phyloP scores from a whole-genome alignment of 2,113 vertebrate species.

The Syngnathus floridae region DNA sequence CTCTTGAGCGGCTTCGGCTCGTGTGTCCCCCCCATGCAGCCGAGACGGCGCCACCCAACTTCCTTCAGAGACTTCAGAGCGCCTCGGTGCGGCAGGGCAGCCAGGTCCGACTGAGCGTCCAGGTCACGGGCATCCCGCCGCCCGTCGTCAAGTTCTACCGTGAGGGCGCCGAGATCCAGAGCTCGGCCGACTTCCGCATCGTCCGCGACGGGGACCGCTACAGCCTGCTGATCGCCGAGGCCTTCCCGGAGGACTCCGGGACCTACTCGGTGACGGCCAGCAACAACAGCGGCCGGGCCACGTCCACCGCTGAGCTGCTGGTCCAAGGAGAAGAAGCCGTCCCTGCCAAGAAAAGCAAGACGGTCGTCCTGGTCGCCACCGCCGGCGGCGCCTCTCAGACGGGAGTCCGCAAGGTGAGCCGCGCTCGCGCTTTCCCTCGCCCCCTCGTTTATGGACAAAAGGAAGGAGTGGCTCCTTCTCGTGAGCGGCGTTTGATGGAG shows the following conservation, averaged over 20 bases:
- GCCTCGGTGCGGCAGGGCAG: slow-evolving; percentile 89
- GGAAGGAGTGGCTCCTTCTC: no score
- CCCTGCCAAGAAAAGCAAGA: slow-evolving; percentile 93
- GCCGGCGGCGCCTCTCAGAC: slow-evolving; percentile 78
- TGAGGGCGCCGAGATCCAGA: slow-evolving; percentile 97
- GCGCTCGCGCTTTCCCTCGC: neutral
- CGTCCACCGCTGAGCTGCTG: slow-evolving; percentile 90
- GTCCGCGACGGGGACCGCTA: slow-evolving; percentile 89
- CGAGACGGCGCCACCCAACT: slow-evolving; percentile 89
- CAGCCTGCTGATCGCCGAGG: slow-evolving; percentile 91
- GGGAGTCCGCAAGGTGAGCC: slow-evolving; percentile 82
- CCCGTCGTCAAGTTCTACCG: slow-evolving; percentile 96
- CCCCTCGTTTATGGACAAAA: no score
- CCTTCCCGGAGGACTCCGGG: slow-evolving; percentile 93
- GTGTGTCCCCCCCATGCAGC: slow-evolving; percentile 54
- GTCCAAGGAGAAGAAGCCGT: slow-evolving; percentile 89
- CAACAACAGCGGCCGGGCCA: slow-evolving; percentile 93
- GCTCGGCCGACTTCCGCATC: slow-evolving; percentile 95
- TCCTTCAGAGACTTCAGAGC: slow-evolving; percentile 92
- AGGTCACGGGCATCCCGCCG: slow-evolving; percentile 93
- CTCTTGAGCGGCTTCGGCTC: neutral
- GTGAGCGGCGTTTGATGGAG: neutral
- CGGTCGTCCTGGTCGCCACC: slow-evolving; percentile 65
- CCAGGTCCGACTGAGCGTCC: slow-evolving; percentile 89
- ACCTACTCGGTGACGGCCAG: slow-evolving; percentile 93